These are phyloP conservation scores for Syngnathus scovelli DNA, from an alignment of 2,113 vertebrate genomes.

Conservation along the genomic window DNA sequence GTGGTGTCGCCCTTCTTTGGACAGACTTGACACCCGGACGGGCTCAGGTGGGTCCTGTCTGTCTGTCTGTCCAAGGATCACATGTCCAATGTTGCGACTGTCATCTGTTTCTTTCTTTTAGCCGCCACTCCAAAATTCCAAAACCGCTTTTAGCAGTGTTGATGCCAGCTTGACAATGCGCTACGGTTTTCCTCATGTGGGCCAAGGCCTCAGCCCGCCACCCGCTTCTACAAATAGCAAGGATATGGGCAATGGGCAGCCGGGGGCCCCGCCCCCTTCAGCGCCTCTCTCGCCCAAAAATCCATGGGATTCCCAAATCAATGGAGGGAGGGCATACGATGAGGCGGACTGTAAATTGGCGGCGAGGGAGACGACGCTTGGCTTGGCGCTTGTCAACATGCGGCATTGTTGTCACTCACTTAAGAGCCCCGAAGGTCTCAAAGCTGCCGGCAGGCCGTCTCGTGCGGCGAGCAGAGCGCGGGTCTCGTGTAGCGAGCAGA, in stretches of 20 bases:
- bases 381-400: constrained; percentile 38
- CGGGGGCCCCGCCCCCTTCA: background rate
- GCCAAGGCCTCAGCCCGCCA: background rate
- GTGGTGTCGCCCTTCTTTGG: background rate
- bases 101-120: background rate
- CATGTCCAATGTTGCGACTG: background rate
- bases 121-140: background rate
- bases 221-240: constrained; percentile 34
- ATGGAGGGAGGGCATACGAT: background rate
- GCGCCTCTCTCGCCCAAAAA: background rate
- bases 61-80: too few relatives aligned
- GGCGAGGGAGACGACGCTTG: constrained; percentile 20
- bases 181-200: constrained; percentile 8
- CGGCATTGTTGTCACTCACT: constrained; percentile 50
- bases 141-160: background rate
- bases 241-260: constrained; percentile 15
- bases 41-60: too few relatives aligned
- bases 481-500: background rate
- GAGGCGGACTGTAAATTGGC: constrained; percentile 44
- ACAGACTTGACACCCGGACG: background rate
- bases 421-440: constrained; percentile 30
- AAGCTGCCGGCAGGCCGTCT: background rate
- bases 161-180: constrained; percentile 14
- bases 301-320: background rate
- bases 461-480: background rate